Percentiles rank a stretch among this genome's conserved stretches.
Evolutionary conservation across 2,797 vertebrate genomes (phyloP).

Genomic region (Microctenopoma lineatum): DNA sequence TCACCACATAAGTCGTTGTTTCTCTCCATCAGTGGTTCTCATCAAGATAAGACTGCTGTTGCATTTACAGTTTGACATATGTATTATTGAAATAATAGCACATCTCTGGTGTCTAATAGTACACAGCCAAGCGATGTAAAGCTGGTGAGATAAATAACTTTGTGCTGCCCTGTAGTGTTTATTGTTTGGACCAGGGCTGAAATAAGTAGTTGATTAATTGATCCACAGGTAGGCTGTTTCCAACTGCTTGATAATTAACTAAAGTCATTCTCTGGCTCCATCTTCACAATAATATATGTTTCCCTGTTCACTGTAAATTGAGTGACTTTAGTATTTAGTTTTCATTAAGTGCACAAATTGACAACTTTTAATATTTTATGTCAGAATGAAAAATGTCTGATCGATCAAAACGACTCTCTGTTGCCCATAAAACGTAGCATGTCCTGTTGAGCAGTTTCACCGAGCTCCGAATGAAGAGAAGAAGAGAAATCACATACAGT

Average conservation of each 20-base stretch:
- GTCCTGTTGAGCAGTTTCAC: background rate
- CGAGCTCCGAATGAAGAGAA: conserved; percentile 9
- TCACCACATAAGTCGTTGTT: conserved; percentile 55
- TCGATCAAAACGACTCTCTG: background rate
- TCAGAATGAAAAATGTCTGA: background rate
- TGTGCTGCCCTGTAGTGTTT: background rate
- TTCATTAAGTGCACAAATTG: background rate
- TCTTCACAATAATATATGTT: background rate
- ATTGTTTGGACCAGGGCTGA: background rate
- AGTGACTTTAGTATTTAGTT: background rate
- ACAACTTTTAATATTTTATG: background rate
- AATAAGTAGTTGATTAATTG: background rate
- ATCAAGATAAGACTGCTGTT: conserved; percentile 16
- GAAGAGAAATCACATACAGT: conserved; percentile 7
- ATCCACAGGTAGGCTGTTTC: background rate
- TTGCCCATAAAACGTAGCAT: background rate
- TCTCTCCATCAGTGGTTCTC: conserved; percentile 33
- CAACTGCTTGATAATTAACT: background rate
- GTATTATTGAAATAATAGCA: conserved; percentile 11
- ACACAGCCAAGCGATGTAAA: background rate
- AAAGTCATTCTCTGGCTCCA: background rate
- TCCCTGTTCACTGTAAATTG: background rate
- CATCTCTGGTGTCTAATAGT: background rate
- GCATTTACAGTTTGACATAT: conserved; percentile 5
- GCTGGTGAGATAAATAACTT: background rate